Evolutionary conservation across 2,888 invertebrate genomes (phyloP).

Genomic region (Caenorhabditis doughertyi): DNA sequence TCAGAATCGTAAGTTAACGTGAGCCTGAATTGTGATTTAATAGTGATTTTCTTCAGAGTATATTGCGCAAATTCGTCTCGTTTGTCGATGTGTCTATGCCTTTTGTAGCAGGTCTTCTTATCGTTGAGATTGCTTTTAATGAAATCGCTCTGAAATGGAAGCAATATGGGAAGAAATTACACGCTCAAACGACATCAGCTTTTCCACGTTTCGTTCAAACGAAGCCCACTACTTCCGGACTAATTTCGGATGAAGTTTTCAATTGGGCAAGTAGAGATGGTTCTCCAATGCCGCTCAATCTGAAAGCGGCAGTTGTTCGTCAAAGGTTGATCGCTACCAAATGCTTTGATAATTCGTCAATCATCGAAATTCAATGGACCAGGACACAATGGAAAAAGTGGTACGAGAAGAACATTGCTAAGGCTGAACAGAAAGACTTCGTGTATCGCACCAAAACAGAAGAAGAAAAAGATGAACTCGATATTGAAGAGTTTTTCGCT

Average conservation of each 20-base stretch:
- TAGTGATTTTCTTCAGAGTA: conserved; percentile 48
- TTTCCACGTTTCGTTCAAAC: conserved; percentile 58
- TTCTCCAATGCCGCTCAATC: conserved; percentile 70
- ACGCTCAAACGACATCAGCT: conserved; percentile 36
- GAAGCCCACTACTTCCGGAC: conserved; percentile 10
- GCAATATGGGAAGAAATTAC: conserved; percentile 30
- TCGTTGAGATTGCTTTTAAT: conserved; percentile 54
- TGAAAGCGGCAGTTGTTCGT: conserved; percentile 67
- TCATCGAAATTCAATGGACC: conserved; percentile 69
- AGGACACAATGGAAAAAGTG: conserved; percentile 74
- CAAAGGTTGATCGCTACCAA: conserved; percentile 32
- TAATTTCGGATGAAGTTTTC: conserved; percentile 51
- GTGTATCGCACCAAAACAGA: conserved; percentile 75
- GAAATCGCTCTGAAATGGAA: conserved; percentile 42
- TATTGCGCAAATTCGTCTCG: conserved; percentile 61
- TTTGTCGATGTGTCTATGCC: conserved; percentile 68
- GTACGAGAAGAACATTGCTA: conserved; percentile 71
- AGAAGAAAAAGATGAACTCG: conserved; percentile 73
- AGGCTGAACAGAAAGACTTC: conserved; percentile 73
- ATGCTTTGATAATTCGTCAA: conserved; percentile 27
- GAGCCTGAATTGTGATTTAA: not conserved
- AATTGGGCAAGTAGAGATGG: conserved; percentile 68
- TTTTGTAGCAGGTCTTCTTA: conserved; percentile 60
- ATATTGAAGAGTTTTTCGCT: conserved; percentile 66
- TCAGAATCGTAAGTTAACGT: conserved; percentile 44